Evolutionary conservation across 1,140 invertebrate species (phyloP), one percentile per base, ranked within the genome.

Genomic region (Drosophila setifemur): DNA sequence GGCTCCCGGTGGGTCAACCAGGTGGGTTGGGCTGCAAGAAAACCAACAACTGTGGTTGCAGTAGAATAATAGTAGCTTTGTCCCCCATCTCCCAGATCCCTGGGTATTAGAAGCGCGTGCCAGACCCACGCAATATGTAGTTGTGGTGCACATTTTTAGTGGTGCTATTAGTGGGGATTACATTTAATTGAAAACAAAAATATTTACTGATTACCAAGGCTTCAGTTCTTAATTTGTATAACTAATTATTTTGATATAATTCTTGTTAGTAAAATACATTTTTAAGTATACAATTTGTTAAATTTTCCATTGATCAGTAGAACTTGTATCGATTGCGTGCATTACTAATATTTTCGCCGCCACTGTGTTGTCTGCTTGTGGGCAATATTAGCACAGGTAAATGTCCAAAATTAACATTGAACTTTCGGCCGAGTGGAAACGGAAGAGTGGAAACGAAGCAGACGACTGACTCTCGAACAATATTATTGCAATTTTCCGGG

Each of bases 361-460:
- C 3, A 3, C 26, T 54, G 54, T 74, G 31, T n/a, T 49, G 43
- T 42, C 70, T 67, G 60, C 67, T 31, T 61, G 75, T 31, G 25
- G 48, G 43, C 81, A 81, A 86, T 85, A 86, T 86, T 86, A 85
- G 72, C 75, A 60, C 63, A 85, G 81, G 81, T 85, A 85, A 85
- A 85, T 85, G 81, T 81, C 73, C 53, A 85, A 85, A 86, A 85
- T 85, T 85, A 85, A 85, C 81, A 85, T 86, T 85, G 81, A 85
- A 85, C 81, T 81, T 81, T 81, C n/a, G 61, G 37, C 52, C 39
- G 57, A 61, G 44, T 49, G 70, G 40, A 53, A 54, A 42, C 67
- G 28, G 66, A 47, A 40, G 40, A 35, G 53, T 21, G 21, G 25
- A 3, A 31, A 35, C 23, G 4, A 8, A 54, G 49, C 25, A 33